Percentiles rank a stretch among this genome's conserved stretches.
Evolutionary conservation across 2,797 vertebrate genomes (phyloP).

Genomic region (Siniperca obscura): DNA sequence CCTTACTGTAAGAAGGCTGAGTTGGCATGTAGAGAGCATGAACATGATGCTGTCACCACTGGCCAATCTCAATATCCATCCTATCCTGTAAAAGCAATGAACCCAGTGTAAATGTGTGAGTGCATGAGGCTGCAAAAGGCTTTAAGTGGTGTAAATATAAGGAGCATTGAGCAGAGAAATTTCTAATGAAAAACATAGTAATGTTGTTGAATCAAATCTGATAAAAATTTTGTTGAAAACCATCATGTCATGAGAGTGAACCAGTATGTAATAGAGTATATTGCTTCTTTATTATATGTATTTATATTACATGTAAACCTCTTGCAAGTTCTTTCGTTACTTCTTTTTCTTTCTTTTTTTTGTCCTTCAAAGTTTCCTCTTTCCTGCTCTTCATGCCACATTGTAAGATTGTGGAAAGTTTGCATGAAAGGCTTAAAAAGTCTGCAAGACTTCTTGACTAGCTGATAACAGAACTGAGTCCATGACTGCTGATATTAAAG

Average conservation of each 20-base stretch:
- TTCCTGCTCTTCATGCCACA: background rate
- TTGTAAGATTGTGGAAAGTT: background rate
- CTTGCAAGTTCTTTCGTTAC: background rate
- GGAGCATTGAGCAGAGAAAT: background rate
- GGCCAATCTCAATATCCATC: conserved; percentile 20
- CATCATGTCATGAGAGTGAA: background rate
- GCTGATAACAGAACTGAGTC: background rate
- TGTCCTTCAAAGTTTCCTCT: background rate
- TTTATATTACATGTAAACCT: background rate
- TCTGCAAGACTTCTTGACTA: too few species aligned
- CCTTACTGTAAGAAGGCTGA: background rate
- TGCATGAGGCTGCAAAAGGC: background rate
- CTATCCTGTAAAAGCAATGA: background rate
- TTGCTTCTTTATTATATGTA: too few species aligned
- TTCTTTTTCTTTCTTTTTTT: background rate
- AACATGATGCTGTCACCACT: conserved; percentile 13
- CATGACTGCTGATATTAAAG: background rate
- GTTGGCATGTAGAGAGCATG: conserved; percentile 16
- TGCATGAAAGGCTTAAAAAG: background rate
- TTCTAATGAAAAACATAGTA: background rate
- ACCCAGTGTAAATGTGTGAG: background rate
- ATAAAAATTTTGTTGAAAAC: background rate
- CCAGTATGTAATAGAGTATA: background rate
- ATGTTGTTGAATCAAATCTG: background rate
- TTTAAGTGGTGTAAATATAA: background rate